Percentiles rank a stretch among this genome's conserved stretches.
Evolutionary conservation across 2,888 invertebrate genomes (phyloP).

Genomic region (Synergus laeviventris): DNA sequence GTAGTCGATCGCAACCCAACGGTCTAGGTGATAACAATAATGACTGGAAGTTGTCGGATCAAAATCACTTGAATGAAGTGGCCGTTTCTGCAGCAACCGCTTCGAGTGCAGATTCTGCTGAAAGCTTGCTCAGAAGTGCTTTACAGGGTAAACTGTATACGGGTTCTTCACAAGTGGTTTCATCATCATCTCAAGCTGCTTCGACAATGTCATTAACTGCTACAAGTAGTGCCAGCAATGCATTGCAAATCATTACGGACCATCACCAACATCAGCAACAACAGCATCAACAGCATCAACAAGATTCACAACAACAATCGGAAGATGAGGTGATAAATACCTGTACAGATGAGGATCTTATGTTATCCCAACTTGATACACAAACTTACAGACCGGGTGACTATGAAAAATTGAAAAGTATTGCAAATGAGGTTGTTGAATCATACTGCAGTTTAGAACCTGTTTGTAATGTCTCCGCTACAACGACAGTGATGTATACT

Average conservation of each 20-base stretch:
- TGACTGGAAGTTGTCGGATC: conserved; percentile 88
- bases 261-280: conserved; percentile 64
- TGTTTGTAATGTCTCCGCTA: conserved; percentile 72
- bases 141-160: conserved; percentile 85
- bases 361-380: conserved; percentile 82
- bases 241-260: conserved; percentile 63
- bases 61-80: conserved; percentile 77
- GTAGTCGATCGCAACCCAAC: conserved; percentile 53
- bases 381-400: conserved; percentile 83
- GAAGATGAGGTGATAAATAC: conserved; percentile 56
- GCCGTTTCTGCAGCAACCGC: conserved; percentile 50
- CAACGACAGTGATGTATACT: conserved; percentile 74
- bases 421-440: conserved; percentile 89
- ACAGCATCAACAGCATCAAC: conserved; percentile 60
- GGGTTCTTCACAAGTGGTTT: conserved; percentile 56
- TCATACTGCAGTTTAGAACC: conserved; percentile 84
- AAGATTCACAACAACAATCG: conserved; percentile 77
- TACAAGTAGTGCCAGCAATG: conserved; percentile 59
- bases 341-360: conserved; percentile 82
- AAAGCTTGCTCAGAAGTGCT: conserved; percentile 88
- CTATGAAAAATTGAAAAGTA: conserved; percentile 89
- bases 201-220: conserved; percentile 70
- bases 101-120: conserved; percentile 76
- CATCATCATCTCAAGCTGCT: conserved; percentile 68
- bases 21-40: conserved; percentile 82